Evolutionary conservation across 2,113 vertebrate species (phyloP), one percentile per base, ranked within the genome.

Genomic region (Melanerpes aurifrons): DNA sequence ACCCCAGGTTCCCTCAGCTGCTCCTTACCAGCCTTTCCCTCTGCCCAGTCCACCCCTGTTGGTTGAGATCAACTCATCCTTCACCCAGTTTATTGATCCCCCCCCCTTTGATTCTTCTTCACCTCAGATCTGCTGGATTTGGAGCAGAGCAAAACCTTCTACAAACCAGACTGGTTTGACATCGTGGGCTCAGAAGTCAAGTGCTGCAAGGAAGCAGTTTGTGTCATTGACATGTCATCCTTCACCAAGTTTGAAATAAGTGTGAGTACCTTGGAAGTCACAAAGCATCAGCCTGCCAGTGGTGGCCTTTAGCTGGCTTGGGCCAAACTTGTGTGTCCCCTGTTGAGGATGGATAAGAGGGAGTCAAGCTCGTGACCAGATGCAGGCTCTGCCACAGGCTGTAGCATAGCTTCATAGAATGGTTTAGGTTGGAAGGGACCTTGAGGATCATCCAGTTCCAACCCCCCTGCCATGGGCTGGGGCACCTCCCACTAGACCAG

Each of bases 131-230:
- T 99, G 74, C 97, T 99, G 92, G 98, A 99, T 73, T 96, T 99
- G 95, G 99, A 99, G 87, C 98, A 99, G 97, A 99, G 99, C 97
- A 99, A 99, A 96, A 99, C 99, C 40, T 99, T 99, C 97, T 99
- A 99, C 91, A 99, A 99, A 93, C 99, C 99, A 1, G 99, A 99
- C 94, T 99, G 99, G 99, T 99, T 99, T 96, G 99, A 99, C 90
- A 99, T 99, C 3, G 99, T 99, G 63, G 99, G 99, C 56, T 97
- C 98, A 1, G 99, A 99, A 97, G 99, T 99, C 86, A 99, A 99
- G 96, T 99, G 99, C 98, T 99, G 99, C 94, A 99, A 99, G 96
- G 99, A 99, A 92, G 99, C 99, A 0, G 99, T 99, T 75, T 99
- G 99, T 87, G 98, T 99, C 88, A 99, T 99, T 18, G 99, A 99